Base-by-base conservation (phyloP, 2,888 invertebrate species). In the Limnephilus auricula region DNA sequence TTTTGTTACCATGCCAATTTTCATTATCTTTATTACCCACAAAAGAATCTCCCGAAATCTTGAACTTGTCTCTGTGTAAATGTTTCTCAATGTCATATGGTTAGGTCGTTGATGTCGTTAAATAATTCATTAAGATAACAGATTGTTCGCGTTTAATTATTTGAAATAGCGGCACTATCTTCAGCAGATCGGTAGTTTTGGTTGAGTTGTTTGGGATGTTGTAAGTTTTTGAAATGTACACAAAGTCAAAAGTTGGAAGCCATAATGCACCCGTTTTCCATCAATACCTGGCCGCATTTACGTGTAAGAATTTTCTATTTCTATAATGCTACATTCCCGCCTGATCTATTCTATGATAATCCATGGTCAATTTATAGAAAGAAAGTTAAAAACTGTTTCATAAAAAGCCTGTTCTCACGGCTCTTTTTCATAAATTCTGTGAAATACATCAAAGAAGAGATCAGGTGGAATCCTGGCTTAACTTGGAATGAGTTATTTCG, bases 261-360 rank as follows among this genome's bases (percentile, higher is more conserved):
- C 50, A 80, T 31, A 80, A 18, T 5, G 80, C 80, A 30, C 31
- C 80, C 32, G 37, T 83, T 83, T 83, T 83, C 37, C 15, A 83
- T 79, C 89, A 89, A 34, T 79, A 79, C 37, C 40, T 89, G 25
- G 89, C 89, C 13, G 79, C 89, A 13, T 89, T 65, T 18, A 89
- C 30, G 13, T 79, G 89, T 89, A 34, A 89, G 89, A 18, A 86
- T 45, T 45, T 45, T 45, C 1, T 45, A 15, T 45, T 45, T 45
- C 45, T 45, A 45, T 45, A 13, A 45, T 45, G 40, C 40, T 40
- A 37, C 4, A 9, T 37, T 37, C 10, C 25, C 2, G 15, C 30
- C 6, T 86, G n/a, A n/a, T n/a, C n/a, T 50, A 6, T 78, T 30
- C 5, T 32, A 32, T 12, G 25, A 25, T 2, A 37, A 40, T 40